Evolutionary conservation across 2,888 invertebrate species (phyloP), one percentile per base, ranked within the genome.

Genomic region (Tuta absoluta): DNA sequence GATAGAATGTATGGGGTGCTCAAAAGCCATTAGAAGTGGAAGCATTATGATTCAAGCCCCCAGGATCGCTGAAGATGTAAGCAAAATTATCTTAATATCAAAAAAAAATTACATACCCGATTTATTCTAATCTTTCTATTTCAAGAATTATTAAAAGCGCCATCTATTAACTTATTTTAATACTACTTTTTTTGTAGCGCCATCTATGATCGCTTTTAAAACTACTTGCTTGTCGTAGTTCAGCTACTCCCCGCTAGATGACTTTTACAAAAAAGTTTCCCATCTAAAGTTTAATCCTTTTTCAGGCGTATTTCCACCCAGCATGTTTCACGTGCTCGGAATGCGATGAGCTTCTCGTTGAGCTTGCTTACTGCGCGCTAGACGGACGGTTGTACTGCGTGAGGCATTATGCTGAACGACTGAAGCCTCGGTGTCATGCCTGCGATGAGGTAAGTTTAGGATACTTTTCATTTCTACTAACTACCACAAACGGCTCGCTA

Each of bases 371-470:
- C 91, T 99, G 99, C 86, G 96, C 96, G 70, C 94, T 97, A 83
- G 97, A 98, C 75, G 96, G 96, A 72, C 93, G 95, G 70, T 93
- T 98, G 70, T 98, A 95, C 92, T 98, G 98, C 89, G 98, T 98
- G 80, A 93, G 98, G 70, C 99, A 99, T 91, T 99, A 98, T 87
- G 98, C 98, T 62, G 99, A 99, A 89, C 94, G 96, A 79, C 93
- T 99, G 81, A 98, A 98, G 86, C 98, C 99, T 17, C 93, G 99
- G 76, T 99, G 99, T 87, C 95, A 97, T 69, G 96, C 98, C 73
- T 99, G 99, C 91, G 99, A 99, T 92, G 99, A 99, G 97, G 99
- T 99, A 84, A 93, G 96, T 92, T 56, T 53, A 53, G 51, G n/a
- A 17, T 45, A 45, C n/a, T 17, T 45, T 17, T 2, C 8, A 8